phyloP scores from a whole-genome alignment of 2,113 vertebrate species.

The Glaucidium brasilianum region DNA sequence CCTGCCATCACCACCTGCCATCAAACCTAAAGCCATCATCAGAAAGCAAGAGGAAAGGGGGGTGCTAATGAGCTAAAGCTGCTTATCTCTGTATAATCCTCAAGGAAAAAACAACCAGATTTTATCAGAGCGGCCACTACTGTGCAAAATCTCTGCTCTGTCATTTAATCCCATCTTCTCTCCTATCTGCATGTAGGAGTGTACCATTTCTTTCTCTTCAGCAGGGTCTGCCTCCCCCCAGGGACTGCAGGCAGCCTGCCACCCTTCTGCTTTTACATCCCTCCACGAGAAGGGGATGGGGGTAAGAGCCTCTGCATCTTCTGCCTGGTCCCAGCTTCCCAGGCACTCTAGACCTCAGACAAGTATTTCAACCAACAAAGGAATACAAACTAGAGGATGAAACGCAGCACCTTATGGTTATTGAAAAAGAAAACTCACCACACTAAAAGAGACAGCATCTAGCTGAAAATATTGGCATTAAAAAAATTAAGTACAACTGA shows the following conservation, averaged over 20 bases:
- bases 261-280: not conserved
- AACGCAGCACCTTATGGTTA: not conserved
- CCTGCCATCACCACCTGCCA: not conserved
- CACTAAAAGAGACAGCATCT: not conserved
- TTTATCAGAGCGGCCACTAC: conserved; percentile 30
- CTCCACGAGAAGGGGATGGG: accelerated
- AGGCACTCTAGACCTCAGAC: not conserved
- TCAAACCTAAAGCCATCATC: conserved; percentile 23
- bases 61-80: conserved; percentile 55
- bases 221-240: not conserved
- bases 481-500: not conserved
- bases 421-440: not conserved
- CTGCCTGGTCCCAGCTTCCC: not conserved
- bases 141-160: not conserved
- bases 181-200: not conserved
- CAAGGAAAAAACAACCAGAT: conserved; percentile 37
- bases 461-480: not conserved
- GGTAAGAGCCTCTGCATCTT: not conserved
- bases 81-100: conserved; percentile 47
- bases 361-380: not conserved
- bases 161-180: conserved; percentile 20
- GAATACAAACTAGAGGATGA: not conserved
- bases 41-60: conserved; percentile 19
- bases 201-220: not conserved
- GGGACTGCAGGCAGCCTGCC: not conserved